A percentile compares a stretch with the other conserved stretches of the same genome.
Evolutionary conservation across 2,888 invertebrate species (phyloP).

Genomic region (Horisme vitalbata): DNA sequence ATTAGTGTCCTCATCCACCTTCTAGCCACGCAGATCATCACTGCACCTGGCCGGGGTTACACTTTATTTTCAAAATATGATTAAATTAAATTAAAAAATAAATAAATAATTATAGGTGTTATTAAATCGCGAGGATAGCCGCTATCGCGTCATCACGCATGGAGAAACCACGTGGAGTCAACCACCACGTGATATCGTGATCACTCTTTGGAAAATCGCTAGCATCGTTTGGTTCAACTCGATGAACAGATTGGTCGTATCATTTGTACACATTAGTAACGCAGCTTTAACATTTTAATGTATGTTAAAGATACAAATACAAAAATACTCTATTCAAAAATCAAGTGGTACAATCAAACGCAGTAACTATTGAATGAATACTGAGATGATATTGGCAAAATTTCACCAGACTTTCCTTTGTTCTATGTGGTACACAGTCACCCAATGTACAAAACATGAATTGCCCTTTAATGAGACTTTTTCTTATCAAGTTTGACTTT

Average conservation of each 20-base stretch:
- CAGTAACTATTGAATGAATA: too few species aligned
- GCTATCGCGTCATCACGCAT: conserved; percentile 22
- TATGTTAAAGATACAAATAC: too few species aligned
- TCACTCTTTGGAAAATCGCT: conserved; percentile 67
- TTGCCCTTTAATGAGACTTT: neutral
- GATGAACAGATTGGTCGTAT: conserved; percentile 59
- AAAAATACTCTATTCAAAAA: too few species aligned
- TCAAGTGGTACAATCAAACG: too few species aligned
- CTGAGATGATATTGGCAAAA: too few species aligned
- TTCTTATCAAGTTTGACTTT: conserved; percentile 3
- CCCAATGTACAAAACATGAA: neutral
- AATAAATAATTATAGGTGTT: neutral
- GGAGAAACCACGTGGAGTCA: conserved; percentile 34
- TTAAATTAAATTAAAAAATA: too few species aligned
- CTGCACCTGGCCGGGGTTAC: too few species aligned
- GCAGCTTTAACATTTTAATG: conserved; percentile 43
- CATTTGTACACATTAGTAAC: conserved; percentile 54
- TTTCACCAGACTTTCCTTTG: too few species aligned
- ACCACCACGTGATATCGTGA: conserved; percentile 44
- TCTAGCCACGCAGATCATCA: too few species aligned
- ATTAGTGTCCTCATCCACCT: too few species aligned
- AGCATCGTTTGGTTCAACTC: conserved; percentile 48
- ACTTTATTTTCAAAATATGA: too few species aligned
- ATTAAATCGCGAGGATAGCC: conserved; percentile 2
- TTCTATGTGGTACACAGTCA: too few species aligned